These are phyloP conservation scores for Paramisgurnus dabryanus DNA, from an alignment of 2,113 vertebrate species.

Conservation along the genomic window DNA sequence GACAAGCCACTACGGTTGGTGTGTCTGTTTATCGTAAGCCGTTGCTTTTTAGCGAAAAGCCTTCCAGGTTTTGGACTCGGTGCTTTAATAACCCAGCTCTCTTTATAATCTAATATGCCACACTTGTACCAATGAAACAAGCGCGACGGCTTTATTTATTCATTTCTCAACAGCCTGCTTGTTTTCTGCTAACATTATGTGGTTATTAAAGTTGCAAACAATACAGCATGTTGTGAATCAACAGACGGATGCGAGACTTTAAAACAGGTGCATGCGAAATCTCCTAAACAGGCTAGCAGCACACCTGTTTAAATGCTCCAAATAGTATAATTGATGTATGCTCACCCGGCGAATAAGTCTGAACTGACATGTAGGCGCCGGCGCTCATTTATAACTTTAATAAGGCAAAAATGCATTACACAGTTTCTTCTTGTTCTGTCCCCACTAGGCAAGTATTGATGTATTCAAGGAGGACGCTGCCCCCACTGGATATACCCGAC, in stretches of 20 bases:
- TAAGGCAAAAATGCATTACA: constrained; percentile 66
- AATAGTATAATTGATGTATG: constrained; percentile 63
- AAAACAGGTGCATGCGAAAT: constrained; percentile 17
- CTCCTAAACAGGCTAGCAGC: constrained; percentile 28
- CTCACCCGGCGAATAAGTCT: constrained; percentile 64
- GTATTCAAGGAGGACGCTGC: constrained; percentile 67
- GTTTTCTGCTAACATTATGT: constrained; percentile 10
- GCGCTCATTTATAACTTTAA: constrained; percentile 66
- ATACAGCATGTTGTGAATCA: constrained; percentile 24
- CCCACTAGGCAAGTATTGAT: constrained; percentile 70
- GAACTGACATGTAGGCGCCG: constrained; percentile 51
- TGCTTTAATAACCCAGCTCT: constrained; percentile 14
- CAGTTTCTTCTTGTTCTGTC: constrained; percentile 63
- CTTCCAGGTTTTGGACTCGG: constrained; percentile 1
- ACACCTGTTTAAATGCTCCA: constrained; percentile 54
- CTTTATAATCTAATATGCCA: constrained; percentile 12
- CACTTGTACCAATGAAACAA: background rate
- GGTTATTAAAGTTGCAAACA: constrained; percentile 28
- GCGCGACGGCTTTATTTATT: background rate
- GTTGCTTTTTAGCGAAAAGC: constrained; percentile 12
- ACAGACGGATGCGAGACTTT: constrained; percentile 8
- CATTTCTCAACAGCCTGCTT: constrained; percentile 11
- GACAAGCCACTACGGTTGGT: background rate
- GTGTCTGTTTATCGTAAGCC: background rate
- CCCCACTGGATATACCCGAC: constrained; percentile 67